Base-by-base conservation (phyloP, 1,140 invertebrate genomes). In the Trachymyrmex cornetzi region DNA sequence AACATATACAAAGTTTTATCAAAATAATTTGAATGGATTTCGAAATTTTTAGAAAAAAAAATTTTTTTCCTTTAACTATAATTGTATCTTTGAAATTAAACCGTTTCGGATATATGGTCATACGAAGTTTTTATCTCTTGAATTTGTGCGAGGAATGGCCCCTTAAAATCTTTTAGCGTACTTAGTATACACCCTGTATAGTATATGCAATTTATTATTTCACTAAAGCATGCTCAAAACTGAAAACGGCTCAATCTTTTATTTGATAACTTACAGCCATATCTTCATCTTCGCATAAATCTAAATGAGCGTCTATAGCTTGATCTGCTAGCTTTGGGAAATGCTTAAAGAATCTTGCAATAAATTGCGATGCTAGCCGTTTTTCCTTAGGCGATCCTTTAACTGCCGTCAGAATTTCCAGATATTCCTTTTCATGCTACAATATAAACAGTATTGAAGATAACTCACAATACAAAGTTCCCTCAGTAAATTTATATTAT, bases 281-380 rank as follows among this genome's bases (percentile, higher is more conserved):
- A 95, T 99, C 98, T 93, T 98, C 98, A 96, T 99, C 99, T 96
- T 99, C 99, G 94, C 99, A 99, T 1, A 99, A 96, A 96, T 99
- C 98, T 89, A 99, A 97, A 92, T 99, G 96, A 86, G 98, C 98
- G 96, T 99, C 98, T 85, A 99, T 97, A 7, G 98, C 98, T 93
- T 98, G 97, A 91, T 98, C 97, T 11, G 97, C 96, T 71, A 98
- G 95, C 87, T 96, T 96, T 12, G 99, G 99, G 94, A 99, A 99
- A 94, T 98, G 96, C 93, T 98, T 98, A 91, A 99, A 99, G 95
- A 99, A 99, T 93, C 98, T 97, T 0, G 98, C 97, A 94, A 99
- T 99, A 90, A 99, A 99, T 95, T 99, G 99, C 30, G 98, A 98
- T 27, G 98, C 98, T 74, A 99, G 95, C 85, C 98, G 97, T 94